Conservation (phyloP, 2,888 invertebrate genomes). For the Nephrotoma flavescens region DNA sequence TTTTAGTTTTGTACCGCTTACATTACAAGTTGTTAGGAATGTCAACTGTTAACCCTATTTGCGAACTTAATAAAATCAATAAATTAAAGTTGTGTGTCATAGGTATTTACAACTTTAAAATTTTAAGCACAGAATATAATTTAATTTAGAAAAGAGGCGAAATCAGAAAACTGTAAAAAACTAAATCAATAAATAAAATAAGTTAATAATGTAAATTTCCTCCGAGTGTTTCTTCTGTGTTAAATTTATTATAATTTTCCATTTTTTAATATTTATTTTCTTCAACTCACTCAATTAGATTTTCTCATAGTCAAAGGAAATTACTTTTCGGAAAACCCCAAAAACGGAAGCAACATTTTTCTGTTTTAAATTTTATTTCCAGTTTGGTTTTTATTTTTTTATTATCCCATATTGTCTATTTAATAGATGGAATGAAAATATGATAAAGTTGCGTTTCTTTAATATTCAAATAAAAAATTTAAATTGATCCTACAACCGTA, state of each 20-base stretch:
- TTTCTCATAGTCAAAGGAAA: conserved; percentile 11
- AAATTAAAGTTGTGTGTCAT: too few species aligned
- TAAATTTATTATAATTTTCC: background rate
- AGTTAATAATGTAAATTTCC: background rate
- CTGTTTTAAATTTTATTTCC: background rate
- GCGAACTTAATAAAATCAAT: too few species aligned
- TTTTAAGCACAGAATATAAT: too few species aligned
- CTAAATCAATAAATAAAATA: background rate
- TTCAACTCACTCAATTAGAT: conserved; percentile 11
- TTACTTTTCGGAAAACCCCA: conserved; percentile 9
- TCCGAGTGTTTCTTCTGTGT: background rate
- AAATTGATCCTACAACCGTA: background rate
- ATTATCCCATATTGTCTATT: background rate
- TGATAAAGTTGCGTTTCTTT: background rate
- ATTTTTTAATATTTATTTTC: background rate
- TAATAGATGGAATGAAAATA: background rate
- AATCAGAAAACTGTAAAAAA: background rate
- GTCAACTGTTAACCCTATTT: too few species aligned
- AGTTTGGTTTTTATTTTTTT: background rate
- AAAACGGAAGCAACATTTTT: conserved; percentile 7
- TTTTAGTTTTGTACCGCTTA: too few species aligned
- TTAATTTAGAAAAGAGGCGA: too few species aligned
- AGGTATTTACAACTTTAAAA: too few species aligned
- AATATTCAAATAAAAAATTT: background rate
- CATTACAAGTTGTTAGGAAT: too few species aligned